A percentile compares a stretch with the other conserved stretches of the same genome.
These are phyloP conservation scores for Apodemia duryi DNA, from an alignment of 2,888 invertebrate species.

Conservation along the genomic window DNA sequence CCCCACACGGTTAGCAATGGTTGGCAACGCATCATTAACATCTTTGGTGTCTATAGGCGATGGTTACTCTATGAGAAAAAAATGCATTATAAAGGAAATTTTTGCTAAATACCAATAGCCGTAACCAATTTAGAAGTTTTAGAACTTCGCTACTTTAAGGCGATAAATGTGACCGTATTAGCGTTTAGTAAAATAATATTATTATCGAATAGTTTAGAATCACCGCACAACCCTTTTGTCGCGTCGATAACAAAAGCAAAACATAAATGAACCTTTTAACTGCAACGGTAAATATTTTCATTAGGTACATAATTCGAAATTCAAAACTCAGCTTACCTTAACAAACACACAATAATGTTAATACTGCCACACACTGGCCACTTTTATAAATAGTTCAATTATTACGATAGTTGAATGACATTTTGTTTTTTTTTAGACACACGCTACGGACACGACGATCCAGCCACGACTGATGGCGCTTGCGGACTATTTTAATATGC, in stretches of 20 bases:
- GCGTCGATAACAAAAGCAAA: slow-evolving; percentile 12
- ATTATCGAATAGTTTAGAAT: background rate
- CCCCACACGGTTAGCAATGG: no score
- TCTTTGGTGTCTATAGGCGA: no score
- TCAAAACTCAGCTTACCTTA: slow-evolving; percentile 9
- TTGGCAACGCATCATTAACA: no score
- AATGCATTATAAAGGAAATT: background rate
- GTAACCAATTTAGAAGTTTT: background rate
- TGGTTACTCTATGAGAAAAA: no score
- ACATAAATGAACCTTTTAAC: background rate
- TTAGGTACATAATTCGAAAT: background rate
- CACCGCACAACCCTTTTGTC: slow-evolving; percentile 8
- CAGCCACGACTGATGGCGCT: slow-evolving; percentile 14
- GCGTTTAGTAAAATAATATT: background rate
- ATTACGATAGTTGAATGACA: slow-evolving; percentile 12
- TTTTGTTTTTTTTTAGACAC: slow-evolving; percentile 11
- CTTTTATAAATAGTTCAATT: slow-evolving; percentile 14
- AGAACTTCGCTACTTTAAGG: background rate
- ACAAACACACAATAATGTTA: background rate
- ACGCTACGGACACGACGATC: slow-evolving; percentile 7
- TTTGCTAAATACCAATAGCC: background rate
- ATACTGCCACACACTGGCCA: slow-evolving; percentile 11
- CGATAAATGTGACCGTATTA: background rate
- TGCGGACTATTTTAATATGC: slow-evolving; percentile 12
- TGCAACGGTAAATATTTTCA: background rate